phyloP scores from a whole-genome alignment of 2,888 invertebrate species.

The Drosophila helvetica region DNA sequence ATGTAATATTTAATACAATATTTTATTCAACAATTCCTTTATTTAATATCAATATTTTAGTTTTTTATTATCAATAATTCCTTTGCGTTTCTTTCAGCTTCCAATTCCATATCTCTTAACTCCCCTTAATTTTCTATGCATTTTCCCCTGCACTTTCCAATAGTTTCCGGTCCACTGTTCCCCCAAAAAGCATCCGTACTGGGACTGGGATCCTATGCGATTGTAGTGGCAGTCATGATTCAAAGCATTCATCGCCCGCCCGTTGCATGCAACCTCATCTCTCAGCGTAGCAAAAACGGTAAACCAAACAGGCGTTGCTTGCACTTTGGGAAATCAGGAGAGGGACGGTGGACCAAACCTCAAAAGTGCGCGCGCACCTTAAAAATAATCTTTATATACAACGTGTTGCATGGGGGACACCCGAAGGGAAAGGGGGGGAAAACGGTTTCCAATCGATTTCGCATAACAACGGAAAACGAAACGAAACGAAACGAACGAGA shows the following conservation, averaged over 20 bases:
- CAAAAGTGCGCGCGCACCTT: conserved; percentile 80
- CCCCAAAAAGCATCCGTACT: conserved; percentile 3
- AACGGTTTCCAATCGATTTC: conserved; percentile 77
- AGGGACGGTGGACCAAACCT: conserved; percentile 70
- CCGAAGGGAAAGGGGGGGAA: conserved; percentile 53
- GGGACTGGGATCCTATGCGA: conserved; percentile 55
- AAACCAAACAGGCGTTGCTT: conserved; percentile 78
- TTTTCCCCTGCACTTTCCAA: background rate
- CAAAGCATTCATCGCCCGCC: conserved; percentile 70
- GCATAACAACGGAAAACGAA: conserved; percentile 31
- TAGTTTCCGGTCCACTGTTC: conserved; percentile 7
- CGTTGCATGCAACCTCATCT: conserved; percentile 76
- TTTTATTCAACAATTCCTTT: background rate
- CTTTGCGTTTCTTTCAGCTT: no score
- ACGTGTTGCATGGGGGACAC: conserved; percentile 68
- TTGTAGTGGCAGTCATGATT: conserved; percentile 77
- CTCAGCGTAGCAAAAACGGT: conserved; percentile 66
- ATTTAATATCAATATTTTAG: background rate
- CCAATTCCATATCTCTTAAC: no score
- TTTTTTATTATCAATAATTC: no score
- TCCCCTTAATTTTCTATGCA: background rate
- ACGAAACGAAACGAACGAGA: conserved; percentile 13
- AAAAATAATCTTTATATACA: conserved; percentile 76
- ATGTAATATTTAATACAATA: background rate
- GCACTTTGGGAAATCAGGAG: conserved; percentile 76